Conservation (phyloP, 2,888 invertebrate genomes). For the Itoplectis maculator region DNA sequence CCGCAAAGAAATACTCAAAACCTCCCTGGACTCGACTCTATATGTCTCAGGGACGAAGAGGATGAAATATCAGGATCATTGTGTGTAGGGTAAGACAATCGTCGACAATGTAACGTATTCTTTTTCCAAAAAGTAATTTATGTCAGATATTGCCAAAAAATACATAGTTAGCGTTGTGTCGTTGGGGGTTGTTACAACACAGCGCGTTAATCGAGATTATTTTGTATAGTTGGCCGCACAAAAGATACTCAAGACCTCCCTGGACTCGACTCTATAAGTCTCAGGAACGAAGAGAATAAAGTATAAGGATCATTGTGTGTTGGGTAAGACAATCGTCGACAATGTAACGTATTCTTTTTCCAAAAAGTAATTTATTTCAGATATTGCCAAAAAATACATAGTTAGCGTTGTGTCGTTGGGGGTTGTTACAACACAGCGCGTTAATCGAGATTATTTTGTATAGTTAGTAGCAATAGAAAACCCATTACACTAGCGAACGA, state of each 20-base stretch:
- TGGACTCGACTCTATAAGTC: too few species aligned
- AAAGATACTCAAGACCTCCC: too few species aligned
- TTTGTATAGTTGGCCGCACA: constrained; percentile 61
- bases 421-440: too few species aligned
- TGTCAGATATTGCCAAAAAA: constrained; percentile 71
- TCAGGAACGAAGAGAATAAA: too few species aligned
- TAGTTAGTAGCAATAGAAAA: constrained; percentile 64
- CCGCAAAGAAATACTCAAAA: too few species aligned
- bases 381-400: constrained; percentile 73
- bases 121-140: constrained; percentile 67
- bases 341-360: constrained; percentile 34
- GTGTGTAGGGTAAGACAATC: constrained; percentile 2
- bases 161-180: constrained; percentile 65
- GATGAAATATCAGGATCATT: too few species aligned
- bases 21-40: too few species aligned
- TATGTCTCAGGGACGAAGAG: too few species aligned
- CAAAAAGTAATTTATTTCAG: constrained; percentile 67
- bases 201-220: constrained; percentile 53
- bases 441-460: constrained; percentile 57
- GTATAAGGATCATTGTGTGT: too few species aligned
- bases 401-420: constrained; percentile 45
- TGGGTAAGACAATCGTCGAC: background rate
- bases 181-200: too few species aligned
- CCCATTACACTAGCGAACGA: constrained; percentile 62
- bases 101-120: background rate